A percentile compares a stretch with the other conserved stretches of the same genome.
Evolutionary conservation across 2,113 vertebrate genomes (phyloP).

Genomic region (Hepsetus odoe): DNA sequence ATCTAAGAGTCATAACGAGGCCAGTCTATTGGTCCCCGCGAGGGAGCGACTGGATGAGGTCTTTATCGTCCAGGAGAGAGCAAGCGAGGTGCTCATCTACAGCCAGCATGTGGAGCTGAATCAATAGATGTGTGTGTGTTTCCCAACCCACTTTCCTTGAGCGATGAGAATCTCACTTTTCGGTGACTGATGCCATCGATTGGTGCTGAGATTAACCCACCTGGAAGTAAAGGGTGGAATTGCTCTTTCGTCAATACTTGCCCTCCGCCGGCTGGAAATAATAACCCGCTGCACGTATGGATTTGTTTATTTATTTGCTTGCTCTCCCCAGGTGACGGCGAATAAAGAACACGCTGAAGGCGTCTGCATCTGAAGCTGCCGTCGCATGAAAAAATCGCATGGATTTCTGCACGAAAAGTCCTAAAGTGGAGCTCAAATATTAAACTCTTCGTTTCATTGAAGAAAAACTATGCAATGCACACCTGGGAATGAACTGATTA

Average conservation of each 20-base stretch:
- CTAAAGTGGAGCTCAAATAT: too few relatives aligned
- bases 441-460: too few relatives aligned
- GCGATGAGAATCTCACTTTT: constrained; percentile 41
- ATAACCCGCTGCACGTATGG: not conserved
- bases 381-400: too few relatives aligned
- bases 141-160: constrained; percentile 35
- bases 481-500: too few relatives aligned
- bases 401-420: too few relatives aligned
- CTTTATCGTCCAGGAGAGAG: not conserved
- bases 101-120: constrained; percentile 24
- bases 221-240: constrained; percentile 49
- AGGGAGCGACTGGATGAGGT: not conserved
- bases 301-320: not conserved
- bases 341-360: not conserved
- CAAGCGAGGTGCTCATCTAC: not conserved
- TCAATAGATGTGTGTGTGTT: constrained; percentile 47
- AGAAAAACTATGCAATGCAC: too few relatives aligned
- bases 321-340: not conserved
- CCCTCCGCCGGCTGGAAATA: constrained; percentile 10
- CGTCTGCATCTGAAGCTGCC: too few relatives aligned
- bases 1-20: not conserved
- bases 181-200: constrained; percentile 53
- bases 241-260: constrained; percentile 7
- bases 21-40: not conserved
- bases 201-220: constrained; percentile 47